Percentiles rank a stretch among this genome's conserved stretches.
Conservation (phyloP, 2,113 vertebrate genomes). For the Grammomys dolichurus region DNA sequence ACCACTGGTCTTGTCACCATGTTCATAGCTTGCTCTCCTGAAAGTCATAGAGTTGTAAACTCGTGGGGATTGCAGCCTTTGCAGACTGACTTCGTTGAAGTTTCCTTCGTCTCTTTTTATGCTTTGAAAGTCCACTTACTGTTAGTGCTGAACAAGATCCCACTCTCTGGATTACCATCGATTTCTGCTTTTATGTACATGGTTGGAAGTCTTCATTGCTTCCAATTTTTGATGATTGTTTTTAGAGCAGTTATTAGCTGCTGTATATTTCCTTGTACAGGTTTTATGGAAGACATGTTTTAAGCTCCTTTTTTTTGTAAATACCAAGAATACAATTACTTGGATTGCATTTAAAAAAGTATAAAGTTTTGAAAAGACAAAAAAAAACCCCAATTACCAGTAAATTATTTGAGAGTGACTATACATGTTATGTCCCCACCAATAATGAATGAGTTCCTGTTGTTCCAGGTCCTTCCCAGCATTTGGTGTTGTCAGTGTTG, state of each 20-base stretch:
- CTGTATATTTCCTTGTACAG: not conserved
- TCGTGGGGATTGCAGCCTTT: not conserved
- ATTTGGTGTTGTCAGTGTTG: not conserved
- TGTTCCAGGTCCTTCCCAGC: not conserved
- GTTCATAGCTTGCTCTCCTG: not conserved
- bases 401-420: not conserved
- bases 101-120: not conserved
- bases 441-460: not conserved
- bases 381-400: not conserved
- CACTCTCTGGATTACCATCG: not conserved
- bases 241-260: not conserved
- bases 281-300: not conserved
- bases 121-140: not conserved
- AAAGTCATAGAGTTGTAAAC: not conserved
- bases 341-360: not conserved
- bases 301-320: not conserved
- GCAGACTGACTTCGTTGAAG: not conserved
- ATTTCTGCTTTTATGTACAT: not conserved
- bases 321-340: not conserved
- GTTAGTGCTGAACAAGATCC: not conserved
- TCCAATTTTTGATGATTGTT: slow-evolving; percentile 23
- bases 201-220: not conserved
- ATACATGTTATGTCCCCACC: not conserved
- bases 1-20: not conserved
- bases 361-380: not conserved